Evolutionary conservation across 1,140 invertebrate species (phyloP), one percentile per base, ranked within the genome.

Genomic region (Ceratitis capitata): DNA sequence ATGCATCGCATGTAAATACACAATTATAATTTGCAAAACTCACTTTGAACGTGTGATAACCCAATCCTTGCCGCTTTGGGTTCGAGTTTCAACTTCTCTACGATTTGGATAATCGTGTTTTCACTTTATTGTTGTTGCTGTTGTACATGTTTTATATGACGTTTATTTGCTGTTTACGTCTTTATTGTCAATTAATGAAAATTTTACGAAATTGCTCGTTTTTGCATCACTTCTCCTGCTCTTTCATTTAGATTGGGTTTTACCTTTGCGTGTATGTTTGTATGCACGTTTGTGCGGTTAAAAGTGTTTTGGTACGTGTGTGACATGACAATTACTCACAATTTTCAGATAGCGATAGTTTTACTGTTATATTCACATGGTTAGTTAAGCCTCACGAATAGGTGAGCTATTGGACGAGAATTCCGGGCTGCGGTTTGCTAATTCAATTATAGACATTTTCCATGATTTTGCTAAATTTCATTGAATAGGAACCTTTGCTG

Each of bases 1-100:
- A 78, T 78, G 69, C 69, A 78, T 78, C 16, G 69, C 69, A 78
- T 78, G 69, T 35, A 78, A 78, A 78, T 16, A 78, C 69, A 78
- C 32, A 78, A 78, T 78, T 32, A 78, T 78, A 78, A 78, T 78
- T 78, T 78, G 69, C 16, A 45, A 56, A 78, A 78, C 69, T 78
- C 35, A 78, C 14, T 42, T 78, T 78, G 32, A 42, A 78, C 69
- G 69, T 78, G 69, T 78, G 69, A 78, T 78, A 78, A 78, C 45
- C 69, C 69, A 78, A 78, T 78, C 69, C 69, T 19, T 10, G 19
- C n/a, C 23, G 51, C n/a, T n/a, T n/a, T n/a, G n/a, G n/a, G n/a
- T n/a, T n/a, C 10, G 69, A n/a, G 69, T 39, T 45, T 45, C 32
- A 45, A 45, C 69, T n/a, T n/a, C n/a, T n/a, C 16, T 32, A 39